These are phyloP conservation scores for Chalcis sispes DNA, from an alignment of 2,888 invertebrate species.

Conservation along the genomic window DNA sequence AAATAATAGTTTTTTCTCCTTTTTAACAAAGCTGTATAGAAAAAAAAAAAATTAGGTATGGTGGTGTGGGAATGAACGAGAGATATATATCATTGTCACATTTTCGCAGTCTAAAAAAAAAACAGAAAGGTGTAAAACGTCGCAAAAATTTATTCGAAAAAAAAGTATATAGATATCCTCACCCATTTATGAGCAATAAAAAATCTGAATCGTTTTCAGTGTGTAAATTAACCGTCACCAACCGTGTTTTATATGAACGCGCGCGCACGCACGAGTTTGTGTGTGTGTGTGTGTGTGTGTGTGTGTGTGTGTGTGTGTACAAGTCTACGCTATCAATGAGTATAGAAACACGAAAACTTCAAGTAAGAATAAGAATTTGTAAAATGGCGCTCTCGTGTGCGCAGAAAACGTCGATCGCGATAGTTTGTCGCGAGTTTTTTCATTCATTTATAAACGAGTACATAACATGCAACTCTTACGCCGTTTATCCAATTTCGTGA, in stretches of 20 bases:
- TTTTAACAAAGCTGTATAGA: conserved; percentile 21
- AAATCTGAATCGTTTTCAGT: conserved; percentile 71
- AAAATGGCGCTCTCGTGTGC: conserved; percentile 61
- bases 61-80: not conserved
- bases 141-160: conserved; percentile 18
- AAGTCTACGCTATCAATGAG: too few species aligned
- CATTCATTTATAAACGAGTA: conserved; percentile 3
- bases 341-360: not conserved
- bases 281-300: too few species aligned
- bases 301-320: too few species aligned
- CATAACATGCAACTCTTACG: too few species aligned
- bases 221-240: conserved; percentile 46
- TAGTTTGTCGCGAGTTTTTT: not conserved
- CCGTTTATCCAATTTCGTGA: too few species aligned
- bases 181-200: conserved; percentile 56
- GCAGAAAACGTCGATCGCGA: conserved; percentile 66
- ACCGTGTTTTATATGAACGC: conserved; percentile 42
- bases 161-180: conserved; percentile 44
- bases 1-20: too few species aligned
- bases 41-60: conserved; percentile 32
- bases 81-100: conserved; percentile 36
- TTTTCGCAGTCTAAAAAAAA: conserved; percentile 39
- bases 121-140: too few species aligned
- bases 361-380: not conserved
- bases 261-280: conserved; percentile 19